Conservation (phyloP, 2,113 vertebrate species). For the Nycticorax nycticorax region DNA sequence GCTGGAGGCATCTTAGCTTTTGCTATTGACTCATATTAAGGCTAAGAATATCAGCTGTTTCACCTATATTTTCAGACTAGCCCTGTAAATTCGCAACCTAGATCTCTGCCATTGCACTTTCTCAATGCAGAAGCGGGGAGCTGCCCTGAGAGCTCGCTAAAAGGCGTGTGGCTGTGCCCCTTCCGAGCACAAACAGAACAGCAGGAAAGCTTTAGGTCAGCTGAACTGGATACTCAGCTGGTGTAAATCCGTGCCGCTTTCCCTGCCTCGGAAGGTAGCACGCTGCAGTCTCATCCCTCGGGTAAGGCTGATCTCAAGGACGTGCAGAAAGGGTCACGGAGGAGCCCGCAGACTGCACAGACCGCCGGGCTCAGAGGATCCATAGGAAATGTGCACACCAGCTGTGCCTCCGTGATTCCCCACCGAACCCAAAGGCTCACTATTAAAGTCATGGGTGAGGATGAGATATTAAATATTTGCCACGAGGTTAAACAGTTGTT, state of each 20-base stretch:
- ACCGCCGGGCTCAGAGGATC: not conserved
- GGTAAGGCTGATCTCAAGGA: not conserved
- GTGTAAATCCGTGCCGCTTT: rapidly evolving
- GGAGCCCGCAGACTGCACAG: not conserved
- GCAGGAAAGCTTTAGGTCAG: not conserved
- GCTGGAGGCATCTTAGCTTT: not conserved
- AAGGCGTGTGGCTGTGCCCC: not conserved
- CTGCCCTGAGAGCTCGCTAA: not conserved
- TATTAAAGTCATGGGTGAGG: not conserved
- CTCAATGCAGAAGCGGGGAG: rapidly evolving
- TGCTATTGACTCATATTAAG: not conserved
- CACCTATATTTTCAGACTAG: not conserved
- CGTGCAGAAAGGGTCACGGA: rapidly evolving
- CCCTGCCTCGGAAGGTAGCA: not conserved
- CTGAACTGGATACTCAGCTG: rapidly evolving
- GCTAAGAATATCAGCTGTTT: not conserved
- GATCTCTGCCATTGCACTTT: rapidly evolving
- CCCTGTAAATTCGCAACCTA: not conserved
- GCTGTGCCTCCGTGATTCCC: not conserved
- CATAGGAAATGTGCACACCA: not conserved
- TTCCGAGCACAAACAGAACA: rapidly evolving
- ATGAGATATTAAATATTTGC: not conserved
- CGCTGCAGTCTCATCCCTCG: not conserved
- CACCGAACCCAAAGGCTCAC: not conserved
- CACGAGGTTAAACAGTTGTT: not conserved